Evolutionary conservation across 2,113 vertebrate genomes (phyloP), one percentile per base, ranked within the genome.

Genomic region (Apodemus speciosus): DNA sequence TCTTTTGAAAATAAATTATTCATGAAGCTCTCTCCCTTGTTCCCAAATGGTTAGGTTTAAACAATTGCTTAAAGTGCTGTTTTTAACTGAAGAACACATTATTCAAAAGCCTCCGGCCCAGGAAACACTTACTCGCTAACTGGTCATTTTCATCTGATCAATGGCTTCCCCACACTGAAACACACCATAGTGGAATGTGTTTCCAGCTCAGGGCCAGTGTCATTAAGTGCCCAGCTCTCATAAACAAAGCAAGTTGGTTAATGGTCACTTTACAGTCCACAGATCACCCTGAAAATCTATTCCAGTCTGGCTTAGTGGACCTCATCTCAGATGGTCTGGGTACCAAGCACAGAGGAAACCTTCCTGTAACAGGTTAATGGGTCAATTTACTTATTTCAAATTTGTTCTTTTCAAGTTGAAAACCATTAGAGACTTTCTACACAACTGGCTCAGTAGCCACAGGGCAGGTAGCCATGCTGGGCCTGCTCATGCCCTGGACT

Each of bases 41-140:
- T 97, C 96, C 95, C 97, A 95, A 96, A 96, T 76, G 96, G 94
- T 79, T 88, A 86, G 96, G 87, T 96, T 97, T 97, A 96, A 95
- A 96, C 96, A 96, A 96, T 94, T 96, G 96, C 97, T 97, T 96
- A 92, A 97, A 97, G 95, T 95, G 97, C 96, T 97, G 96, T 96
- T 96, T 96, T 96, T 94, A 97, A 94, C 94, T 94, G 96, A 96
- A 94, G 94, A 97, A 91, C 96, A 94, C 95, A 96, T 96, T 96
- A 96, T 95, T 96, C 96, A 97, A 79, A 94, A 95, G 93, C 75
- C 90, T 73, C 27, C 89, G 91, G 92, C 91, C 94, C 95, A 91
- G 95, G 95, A 96, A 96, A 94, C 94, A 92, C 93, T 95, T 88
- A 73, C 92, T 95, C 94, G 97, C 93, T 97, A 95, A 94, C 96